phyloP scores from a whole-genome alignment of 2,797 vertebrate species.

The Tiaroga cobitis region DNA sequence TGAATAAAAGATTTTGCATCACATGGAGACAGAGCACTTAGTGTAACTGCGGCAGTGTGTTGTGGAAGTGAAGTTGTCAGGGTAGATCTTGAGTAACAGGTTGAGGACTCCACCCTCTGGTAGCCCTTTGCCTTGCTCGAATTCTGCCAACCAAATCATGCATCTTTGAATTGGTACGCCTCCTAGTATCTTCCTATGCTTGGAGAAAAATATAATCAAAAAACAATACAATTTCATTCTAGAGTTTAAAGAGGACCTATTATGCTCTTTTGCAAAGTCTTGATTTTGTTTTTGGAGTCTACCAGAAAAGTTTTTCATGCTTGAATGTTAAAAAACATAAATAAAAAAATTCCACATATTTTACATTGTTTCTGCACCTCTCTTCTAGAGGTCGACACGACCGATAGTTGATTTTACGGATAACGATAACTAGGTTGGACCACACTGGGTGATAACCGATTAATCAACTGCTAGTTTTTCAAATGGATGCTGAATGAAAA shows the following conservation, averaged over 20 bases:
- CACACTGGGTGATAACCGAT: not conserved
- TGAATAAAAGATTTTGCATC: conserved; percentile 33
- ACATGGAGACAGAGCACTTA: conserved; percentile 36
- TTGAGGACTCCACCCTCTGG: conserved; percentile 39
- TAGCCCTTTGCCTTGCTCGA: conserved; percentile 21
- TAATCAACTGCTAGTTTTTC: not conserved
- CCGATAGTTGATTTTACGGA: not conserved
- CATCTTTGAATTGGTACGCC: not conserved
- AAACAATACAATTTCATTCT: not conserved
- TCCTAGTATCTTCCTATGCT: conserved; percentile 26
- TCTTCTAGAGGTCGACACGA: too few relatives aligned
- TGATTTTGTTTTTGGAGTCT: not conserved
- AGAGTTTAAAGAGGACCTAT: not conserved
- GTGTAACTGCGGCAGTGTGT: conserved; percentile 19
- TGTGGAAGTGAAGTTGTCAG: conserved; percentile 1
- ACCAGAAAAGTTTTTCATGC: not conserved
- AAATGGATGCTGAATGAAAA: not conserved
- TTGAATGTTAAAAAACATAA: not conserved
- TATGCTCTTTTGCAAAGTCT: not conserved
- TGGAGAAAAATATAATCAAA: not conserved
- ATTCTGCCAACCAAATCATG: conserved; percentile 3
- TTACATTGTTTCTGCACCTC: not conserved
- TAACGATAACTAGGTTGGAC: not conserved
- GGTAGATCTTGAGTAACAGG: conserved; percentile 36
- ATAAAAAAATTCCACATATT: not conserved